Conservation (phyloP, 2,797 vertebrate species). For the Vultur gryphus region DNA sequence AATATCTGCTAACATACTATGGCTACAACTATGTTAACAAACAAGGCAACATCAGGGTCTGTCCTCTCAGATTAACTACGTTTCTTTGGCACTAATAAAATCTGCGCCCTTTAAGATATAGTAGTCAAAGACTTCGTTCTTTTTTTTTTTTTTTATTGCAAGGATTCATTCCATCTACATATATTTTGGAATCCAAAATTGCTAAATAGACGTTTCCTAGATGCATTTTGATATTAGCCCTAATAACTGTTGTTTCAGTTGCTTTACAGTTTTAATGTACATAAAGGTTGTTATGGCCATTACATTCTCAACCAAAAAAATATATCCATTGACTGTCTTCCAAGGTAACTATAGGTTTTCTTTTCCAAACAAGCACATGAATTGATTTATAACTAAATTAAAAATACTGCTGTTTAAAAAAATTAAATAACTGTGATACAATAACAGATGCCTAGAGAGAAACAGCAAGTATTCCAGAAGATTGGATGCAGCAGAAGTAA, state of each 20-base stretch:
- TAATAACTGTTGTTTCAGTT: not conserved
- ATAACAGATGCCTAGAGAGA: not conserved
- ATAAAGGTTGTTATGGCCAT: not conserved
- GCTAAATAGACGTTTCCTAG: not conserved
- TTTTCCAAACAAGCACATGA: not conserved
- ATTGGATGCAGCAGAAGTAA: not conserved
- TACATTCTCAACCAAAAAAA: not conserved
- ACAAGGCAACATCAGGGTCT: not conserved
- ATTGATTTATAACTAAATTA: not conserved
- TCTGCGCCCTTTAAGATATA: not conserved
- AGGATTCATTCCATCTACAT: not conserved
- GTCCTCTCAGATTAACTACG: not conserved
- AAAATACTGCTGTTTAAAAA: not conserved
- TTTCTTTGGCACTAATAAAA: not conserved
- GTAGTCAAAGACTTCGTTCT: fast-evolving
- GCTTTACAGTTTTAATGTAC: not conserved
- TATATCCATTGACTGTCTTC: not conserved
- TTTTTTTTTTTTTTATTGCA: not conserved
- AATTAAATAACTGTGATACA: not conserved
- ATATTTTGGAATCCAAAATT: not conserved
- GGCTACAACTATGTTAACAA: not conserved
- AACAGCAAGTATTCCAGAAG: not conserved
- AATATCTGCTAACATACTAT: not conserved
- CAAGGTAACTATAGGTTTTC: not conserved
- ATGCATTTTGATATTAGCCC: not conserved